Percentiles rank a stretch among this genome's conserved stretches.
phyloP scores from a whole-genome alignment of 2,888 invertebrate genomes.

The Archips xylosteana region DNA sequence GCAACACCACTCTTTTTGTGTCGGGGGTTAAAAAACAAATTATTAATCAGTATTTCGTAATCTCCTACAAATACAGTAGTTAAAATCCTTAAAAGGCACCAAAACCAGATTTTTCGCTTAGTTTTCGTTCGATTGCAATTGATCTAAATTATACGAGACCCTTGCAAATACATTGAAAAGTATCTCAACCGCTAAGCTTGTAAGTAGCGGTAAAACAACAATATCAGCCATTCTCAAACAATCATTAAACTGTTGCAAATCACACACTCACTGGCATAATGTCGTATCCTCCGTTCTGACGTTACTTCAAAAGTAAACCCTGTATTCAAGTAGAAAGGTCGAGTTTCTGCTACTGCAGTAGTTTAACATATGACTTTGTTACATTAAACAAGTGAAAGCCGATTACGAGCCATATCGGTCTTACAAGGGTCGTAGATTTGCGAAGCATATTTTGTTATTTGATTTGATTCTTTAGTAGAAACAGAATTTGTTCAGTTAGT shows the following conservation, averaged over 20 bases:
- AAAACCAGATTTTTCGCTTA: too few relatives aligned
- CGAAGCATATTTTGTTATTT: constrained; percentile 7
- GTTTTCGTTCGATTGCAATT: too few relatives aligned
- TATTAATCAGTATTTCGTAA: too few relatives aligned
- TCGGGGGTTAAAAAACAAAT: too few relatives aligned
- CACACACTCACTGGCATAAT: background rate
- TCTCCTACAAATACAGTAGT: too few relatives aligned
- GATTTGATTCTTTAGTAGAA: constrained; percentile 5
- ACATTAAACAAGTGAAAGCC: background rate
- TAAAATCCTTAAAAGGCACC: too few relatives aligned
- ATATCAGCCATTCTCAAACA: constrained; percentile 17
- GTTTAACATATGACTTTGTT: background rate
- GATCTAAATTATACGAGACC: background rate
- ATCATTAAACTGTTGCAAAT: constrained; percentile 15
- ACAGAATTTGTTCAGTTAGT: constrained; percentile 7
- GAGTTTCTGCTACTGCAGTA: background rate
- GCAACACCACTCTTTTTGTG: too few relatives aligned
- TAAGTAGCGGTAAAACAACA: constrained; percentile 14
- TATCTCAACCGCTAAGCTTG: constrained; percentile 10
- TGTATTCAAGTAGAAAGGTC: background rate
- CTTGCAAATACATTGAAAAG: background rate
- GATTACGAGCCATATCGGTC: constrained; percentile 7
- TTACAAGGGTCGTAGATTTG: constrained; percentile 9
- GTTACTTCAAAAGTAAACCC: constrained; percentile 1
- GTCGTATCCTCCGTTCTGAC: background rate